Conservation (phyloP, 2,797 vertebrate species). For the Hydrophis major region DNA sequence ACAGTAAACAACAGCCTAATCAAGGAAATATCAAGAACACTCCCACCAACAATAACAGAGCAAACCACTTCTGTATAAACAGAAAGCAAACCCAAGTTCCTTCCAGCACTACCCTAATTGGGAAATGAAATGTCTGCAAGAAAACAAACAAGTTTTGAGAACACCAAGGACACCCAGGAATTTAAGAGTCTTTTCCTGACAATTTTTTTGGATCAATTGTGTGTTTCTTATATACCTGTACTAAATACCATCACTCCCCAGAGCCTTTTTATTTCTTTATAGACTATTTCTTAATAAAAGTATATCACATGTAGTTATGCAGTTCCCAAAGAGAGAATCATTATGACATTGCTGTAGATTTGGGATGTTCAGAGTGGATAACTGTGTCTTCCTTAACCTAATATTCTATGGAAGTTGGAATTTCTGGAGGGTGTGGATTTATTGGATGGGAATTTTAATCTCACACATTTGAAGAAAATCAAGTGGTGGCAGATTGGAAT, state of each 20-base stretch:
- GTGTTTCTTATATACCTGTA: background rate
- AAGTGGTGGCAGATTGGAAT: background rate
- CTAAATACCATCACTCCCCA: slow-evolving; percentile 3
- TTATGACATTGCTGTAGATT: slow-evolving; percentile 51
- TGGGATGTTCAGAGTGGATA: slow-evolving; percentile 38
- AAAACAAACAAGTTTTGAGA: background rate
- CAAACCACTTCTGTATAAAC: background rate
- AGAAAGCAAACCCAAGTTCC: background rate
- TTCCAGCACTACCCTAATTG: background rate
- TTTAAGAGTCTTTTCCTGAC: background rate
- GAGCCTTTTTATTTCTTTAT: slow-evolving; percentile 34
- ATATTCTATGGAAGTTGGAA: background rate
- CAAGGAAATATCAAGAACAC: background rate
- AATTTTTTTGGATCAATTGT: background rate
- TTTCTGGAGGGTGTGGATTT: background rate
- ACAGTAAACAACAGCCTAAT: background rate
- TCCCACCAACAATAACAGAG: background rate
- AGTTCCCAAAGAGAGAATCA: slow-evolving; percentile 52
- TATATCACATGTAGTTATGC: slow-evolving; percentile 48
- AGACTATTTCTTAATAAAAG: slow-evolving; percentile 31
- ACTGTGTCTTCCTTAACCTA: background rate
- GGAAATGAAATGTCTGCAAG: background rate
- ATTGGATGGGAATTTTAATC: background rate
- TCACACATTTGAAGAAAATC: background rate
- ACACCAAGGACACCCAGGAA: background rate